Base-by-base conservation (phyloP, 2,888 invertebrate genomes). In the Limenitis camilla region DNA sequence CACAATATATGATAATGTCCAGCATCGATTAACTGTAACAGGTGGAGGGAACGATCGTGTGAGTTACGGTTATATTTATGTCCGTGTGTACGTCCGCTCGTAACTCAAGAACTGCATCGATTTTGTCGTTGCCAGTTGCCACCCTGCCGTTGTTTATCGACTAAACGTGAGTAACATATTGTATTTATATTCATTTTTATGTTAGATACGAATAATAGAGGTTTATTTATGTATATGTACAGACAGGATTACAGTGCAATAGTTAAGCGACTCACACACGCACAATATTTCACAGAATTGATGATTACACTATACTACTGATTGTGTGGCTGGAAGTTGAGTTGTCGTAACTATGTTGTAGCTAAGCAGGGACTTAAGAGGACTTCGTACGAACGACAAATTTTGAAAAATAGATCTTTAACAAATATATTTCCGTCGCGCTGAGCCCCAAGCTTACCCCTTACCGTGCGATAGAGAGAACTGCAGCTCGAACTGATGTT, bases 11-110 rank as follows among this genome's bases (percentile, higher is more conserved):
- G 67, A 63, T 68, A 68, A 68, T 66, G 71, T 70, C 68, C 69
- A 67, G 69, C 78, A 78, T 78, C 77, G 77, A 78, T 80, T 75
- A 76, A 66, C 62, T 52, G 81, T 76, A 76, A 75, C 83, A 82
- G 83, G 84, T 84, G 84, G 71, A 69, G 59, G 66, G 65, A 77
- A 84, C 73, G 74, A 75, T 76, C 59, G 68, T 61, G 67, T 78
- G 80, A 82, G 75, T 76, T 77, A 83, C 76, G 72, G 79, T 76
- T 76, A 77, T 79, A 79, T 78, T 77, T 78, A 78, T 73, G 74
- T 70, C 61, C 69, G 69, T 68, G 64, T 71, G 72, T 69, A 63
- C 68, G 70, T 70, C 53, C 65, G 62, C 41, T 59, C 70, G 65
- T 71, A 68, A 69, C 68, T 68, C 70, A 71, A 66, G 67, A 63